These are phyloP conservation scores for Corvus hawaiiensis DNA, from an alignment of 2,113 vertebrate species.

Conservation along the genomic window DNA sequence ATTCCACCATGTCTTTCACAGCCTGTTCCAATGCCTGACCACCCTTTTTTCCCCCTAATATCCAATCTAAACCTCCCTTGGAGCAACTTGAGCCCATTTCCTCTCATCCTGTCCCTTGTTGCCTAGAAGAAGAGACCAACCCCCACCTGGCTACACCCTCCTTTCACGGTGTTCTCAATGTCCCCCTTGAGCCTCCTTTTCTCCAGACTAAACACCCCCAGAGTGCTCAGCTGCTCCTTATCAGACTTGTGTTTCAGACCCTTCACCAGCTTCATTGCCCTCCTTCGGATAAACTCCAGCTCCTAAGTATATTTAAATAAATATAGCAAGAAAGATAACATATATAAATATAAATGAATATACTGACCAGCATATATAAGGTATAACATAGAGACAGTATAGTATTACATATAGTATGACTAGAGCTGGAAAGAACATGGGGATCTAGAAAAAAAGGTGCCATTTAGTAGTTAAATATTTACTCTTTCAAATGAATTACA, in stretches of 20 bases:
- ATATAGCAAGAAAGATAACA: not conserved
- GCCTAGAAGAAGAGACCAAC: rapidly evolving
- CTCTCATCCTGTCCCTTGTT: not conserved
- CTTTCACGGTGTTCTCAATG: not conserved
- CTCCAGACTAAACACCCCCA: not conserved
- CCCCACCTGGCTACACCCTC: no score
- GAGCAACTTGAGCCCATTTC: not conserved
- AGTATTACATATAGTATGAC: not conserved
- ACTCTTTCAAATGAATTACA: not conserved
- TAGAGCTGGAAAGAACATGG: not conserved
- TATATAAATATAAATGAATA: not conserved
- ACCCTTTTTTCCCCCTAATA: no score
- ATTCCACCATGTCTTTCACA: no score
- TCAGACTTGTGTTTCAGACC: not conserved
- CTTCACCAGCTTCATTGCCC: not conserved
- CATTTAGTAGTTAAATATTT: slow-evolving; percentile 37
- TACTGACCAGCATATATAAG: no score
- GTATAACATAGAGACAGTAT: not conserved
- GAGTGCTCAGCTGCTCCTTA: not conserved
- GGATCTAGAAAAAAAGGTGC: not conserved
- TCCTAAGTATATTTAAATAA: not conserved
- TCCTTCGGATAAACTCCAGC: not conserved
- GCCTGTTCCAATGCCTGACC: not conserved
- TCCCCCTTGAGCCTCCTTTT: not conserved
- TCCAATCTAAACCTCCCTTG: not conserved